Conservation (phyloP, 2,113 vertebrate genomes). For the Callionymus lyra region DNA sequence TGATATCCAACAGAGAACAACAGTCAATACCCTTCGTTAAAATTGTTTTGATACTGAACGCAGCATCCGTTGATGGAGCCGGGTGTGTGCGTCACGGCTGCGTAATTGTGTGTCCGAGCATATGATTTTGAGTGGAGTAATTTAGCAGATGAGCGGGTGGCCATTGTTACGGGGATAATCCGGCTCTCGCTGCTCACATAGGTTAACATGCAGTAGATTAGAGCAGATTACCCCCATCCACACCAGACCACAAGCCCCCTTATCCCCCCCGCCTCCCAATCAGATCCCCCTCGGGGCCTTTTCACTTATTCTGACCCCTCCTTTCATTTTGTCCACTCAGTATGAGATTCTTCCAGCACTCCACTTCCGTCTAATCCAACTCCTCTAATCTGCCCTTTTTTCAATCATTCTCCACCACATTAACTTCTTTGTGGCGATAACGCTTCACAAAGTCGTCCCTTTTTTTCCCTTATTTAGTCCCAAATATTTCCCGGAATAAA, state of each 20-base stretch:
- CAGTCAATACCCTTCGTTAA: no score
- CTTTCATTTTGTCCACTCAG: not conserved
- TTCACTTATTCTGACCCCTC: constrained; percentile 1
- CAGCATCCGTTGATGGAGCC: no score
- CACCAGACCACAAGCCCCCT: constrained; percentile 44
- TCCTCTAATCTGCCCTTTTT: not conserved
- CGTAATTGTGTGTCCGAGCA: constrained; percentile 30
- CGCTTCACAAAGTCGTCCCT: no score
- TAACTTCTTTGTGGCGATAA: no score
- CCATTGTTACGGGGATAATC: constrained; percentile 68
- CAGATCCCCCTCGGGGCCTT: not conserved
- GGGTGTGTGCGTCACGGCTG: not conserved
- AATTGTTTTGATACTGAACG: no score
- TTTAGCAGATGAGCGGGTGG: constrained; percentile 62
- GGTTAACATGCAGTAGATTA: constrained; percentile 64
- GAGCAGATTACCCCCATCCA: constrained; percentile 54
- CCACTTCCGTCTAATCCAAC: not conserved
- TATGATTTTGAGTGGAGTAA: constrained; percentile 64
- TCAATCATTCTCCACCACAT: no score
- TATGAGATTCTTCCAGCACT: not conserved
- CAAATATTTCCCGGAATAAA: no score
- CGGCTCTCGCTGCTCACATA: constrained; percentile 63
- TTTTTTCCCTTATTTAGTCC: no score
- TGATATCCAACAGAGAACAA: no score
- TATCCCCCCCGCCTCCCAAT: not conserved